These are phyloP conservation scores for Ephestia elutella DNA, from an alignment of 1,140 invertebrate genomes.

Conservation along the genomic window DNA sequence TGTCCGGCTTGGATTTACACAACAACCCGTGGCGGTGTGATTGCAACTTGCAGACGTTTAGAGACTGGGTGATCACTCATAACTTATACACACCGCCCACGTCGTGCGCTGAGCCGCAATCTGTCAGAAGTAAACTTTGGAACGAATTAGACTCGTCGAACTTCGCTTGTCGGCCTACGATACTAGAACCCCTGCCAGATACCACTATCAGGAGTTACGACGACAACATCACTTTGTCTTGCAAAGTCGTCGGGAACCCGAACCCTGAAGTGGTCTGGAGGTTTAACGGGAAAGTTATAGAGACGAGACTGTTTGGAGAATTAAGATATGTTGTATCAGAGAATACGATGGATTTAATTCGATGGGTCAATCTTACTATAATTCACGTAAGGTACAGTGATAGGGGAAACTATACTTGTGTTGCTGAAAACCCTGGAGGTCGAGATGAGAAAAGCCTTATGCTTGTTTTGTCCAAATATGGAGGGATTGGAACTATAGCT, in stretches of 20 bases:
- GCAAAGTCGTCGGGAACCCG: constrained; percentile 85
- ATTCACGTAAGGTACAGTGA: constrained; percentile 82
- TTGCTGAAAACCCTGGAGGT: constrained; percentile 90
- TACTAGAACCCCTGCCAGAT: constrained; percentile 75
- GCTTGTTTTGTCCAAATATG: constrained; percentile 75
- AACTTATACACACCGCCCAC: constrained; percentile 84
- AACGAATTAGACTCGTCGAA: constrained; percentile 81
- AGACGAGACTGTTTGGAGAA: constrained; percentile 74
- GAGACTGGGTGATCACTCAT: constrained; percentile 82
- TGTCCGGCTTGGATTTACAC: constrained; percentile 83
- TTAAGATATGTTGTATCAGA: constrained; percentile 71
- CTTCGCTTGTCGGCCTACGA: constrained; percentile 88
- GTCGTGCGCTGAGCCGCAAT: constrained; percentile 80
- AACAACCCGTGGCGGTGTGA: constrained; percentile 93
- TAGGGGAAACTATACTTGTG: constrained; percentile 89
- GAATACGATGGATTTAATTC: constrained; percentile 69
- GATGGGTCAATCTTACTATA: constrained; percentile 87
- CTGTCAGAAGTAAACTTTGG: constrained; percentile 81
- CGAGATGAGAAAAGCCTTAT: constrained; percentile 83
- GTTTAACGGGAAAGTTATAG: constrained; percentile 76
- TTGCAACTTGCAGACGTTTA: constrained; percentile 86
- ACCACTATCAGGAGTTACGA: constrained; percentile 77
- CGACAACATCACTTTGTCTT: constrained; percentile 85
- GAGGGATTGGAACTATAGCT: constrained; percentile 59
- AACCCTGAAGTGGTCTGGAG: constrained; percentile 84